Conservation (phyloP, 2,888 invertebrate genomes). For the Cantharis lateralis region DNA sequence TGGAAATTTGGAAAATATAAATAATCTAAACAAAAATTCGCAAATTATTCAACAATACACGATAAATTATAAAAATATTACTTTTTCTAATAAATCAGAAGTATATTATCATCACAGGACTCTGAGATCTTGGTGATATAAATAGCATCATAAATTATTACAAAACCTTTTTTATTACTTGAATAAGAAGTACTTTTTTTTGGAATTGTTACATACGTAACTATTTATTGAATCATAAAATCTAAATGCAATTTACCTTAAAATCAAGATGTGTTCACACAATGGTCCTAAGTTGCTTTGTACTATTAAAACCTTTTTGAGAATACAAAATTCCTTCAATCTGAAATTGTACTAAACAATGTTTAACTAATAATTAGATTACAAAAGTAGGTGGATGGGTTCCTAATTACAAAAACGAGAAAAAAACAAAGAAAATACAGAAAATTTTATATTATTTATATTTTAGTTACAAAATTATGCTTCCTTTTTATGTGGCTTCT, state of each 20-base stretch:
- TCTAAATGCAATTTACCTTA: background rate
- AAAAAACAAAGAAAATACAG: background rate
- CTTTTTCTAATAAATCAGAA: no score
- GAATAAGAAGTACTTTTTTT: no score
- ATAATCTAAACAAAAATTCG: no score
- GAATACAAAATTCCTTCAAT: background rate
- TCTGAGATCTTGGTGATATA: conserved; percentile 59
- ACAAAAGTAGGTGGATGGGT: background rate
- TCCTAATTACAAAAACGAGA: background rate
- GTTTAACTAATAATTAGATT: background rate
- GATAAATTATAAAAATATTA: no score
- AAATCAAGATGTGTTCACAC: background rate
- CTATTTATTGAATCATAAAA: no score
- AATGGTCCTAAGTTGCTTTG: background rate
- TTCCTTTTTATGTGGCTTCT: conserved; percentile 77
- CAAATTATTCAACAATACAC: no score
- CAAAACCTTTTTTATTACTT: background rate
- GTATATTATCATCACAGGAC: conserved; percentile 38
- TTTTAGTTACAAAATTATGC: conserved; percentile 64
- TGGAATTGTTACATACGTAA: no score
- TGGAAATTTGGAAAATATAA: no score
- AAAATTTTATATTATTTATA: background rate
- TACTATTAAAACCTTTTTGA: background rate
- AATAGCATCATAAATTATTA: conserved; percentile 27
- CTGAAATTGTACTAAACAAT: background rate